Evolutionary conservation across 2,797 vertebrate species (phyloP).

Genomic region (Orestias chungarensis): DNA sequence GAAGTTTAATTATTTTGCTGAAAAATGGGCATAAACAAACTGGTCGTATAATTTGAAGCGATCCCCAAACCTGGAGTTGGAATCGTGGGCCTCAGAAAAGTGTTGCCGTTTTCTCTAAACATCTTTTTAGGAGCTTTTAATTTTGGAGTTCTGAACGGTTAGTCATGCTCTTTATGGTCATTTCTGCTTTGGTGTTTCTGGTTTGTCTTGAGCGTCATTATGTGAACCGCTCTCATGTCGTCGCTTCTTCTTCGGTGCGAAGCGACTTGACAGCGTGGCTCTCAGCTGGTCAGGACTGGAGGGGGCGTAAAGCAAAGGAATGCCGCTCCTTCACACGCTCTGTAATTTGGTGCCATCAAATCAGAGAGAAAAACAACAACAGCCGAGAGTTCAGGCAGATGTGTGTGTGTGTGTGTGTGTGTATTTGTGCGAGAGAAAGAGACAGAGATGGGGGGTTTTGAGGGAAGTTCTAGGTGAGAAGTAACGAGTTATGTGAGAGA

Average conservation of each 20-base stretch:
- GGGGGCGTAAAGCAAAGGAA: conserved; percentile 65
- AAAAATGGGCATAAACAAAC: neutral
- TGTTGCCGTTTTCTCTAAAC: neutral
- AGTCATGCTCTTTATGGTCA: conserved; percentile 7
- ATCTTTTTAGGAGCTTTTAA: neutral
- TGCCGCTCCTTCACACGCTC: conserved; percentile 67
- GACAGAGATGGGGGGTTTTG: conserved; percentile 13
- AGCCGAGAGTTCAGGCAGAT: conserved; percentile 46
- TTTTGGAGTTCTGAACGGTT: conserved; percentile 1
- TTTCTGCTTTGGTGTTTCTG: conserved; percentile 36
- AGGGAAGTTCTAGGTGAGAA: conserved; percentile 23
- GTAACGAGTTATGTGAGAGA: conserved; percentile 44
- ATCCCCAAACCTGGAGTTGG: neutral
- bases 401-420: conserved; percentile 11
- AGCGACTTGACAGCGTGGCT: conserved; percentile 37
- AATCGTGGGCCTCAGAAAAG: neutral
- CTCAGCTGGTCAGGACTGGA: conserved; percentile 64
- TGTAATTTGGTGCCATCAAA: conserved; percentile 83
- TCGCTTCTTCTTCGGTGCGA: conserved; percentile 19
- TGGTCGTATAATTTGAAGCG: neutral
- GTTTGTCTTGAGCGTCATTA: conserved; percentile 27
- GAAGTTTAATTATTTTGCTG: too few species aligned
- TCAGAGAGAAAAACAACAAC: conserved; percentile 72
- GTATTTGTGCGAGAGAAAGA: conserved; percentile 15
- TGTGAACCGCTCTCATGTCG: conserved; percentile 14